Evolutionary conservation across 2,797 vertebrate genomes (phyloP).

Genomic region (Pseudochirops cupreus): DNA sequence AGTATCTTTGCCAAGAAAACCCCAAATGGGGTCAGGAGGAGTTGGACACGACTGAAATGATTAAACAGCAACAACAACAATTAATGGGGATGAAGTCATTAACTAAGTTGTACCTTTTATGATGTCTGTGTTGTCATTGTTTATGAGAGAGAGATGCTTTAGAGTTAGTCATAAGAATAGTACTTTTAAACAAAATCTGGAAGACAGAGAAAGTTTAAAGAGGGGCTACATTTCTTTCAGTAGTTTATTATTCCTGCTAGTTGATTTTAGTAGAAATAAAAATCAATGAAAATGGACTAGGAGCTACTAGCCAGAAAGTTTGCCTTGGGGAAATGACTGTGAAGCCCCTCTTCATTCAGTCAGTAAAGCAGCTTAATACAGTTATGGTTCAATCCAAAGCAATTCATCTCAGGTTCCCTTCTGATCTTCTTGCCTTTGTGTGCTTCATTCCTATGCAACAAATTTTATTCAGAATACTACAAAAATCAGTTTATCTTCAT

Average conservation of each 20-base stretch:
- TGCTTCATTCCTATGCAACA: neutral
- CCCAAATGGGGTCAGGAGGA: too few species aligned
- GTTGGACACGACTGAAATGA: too few species aligned
- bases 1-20: too few species aligned
- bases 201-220: neutral
- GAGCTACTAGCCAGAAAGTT: neutral
- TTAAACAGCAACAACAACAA: neutral
- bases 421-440: neutral
- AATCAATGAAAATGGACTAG: neutral
- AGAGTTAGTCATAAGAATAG: neutral
- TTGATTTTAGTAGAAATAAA: neutral
- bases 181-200: neutral
- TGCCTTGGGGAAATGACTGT: neutral
- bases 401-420: neutral
- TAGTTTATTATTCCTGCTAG: neutral
- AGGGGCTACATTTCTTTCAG: neutral
- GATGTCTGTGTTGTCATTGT: neutral
- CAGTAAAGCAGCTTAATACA: neutral
- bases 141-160: neutral
- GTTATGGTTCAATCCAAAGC: neutral
- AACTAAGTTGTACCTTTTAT: neutral
- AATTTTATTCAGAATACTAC: neutral
- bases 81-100: neutral
- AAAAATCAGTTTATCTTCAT: neutral
- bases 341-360: neutral